Evolutionary conservation across 2,888 invertebrate species (phyloP).

Genomic region (Heliconius sara): DNA sequence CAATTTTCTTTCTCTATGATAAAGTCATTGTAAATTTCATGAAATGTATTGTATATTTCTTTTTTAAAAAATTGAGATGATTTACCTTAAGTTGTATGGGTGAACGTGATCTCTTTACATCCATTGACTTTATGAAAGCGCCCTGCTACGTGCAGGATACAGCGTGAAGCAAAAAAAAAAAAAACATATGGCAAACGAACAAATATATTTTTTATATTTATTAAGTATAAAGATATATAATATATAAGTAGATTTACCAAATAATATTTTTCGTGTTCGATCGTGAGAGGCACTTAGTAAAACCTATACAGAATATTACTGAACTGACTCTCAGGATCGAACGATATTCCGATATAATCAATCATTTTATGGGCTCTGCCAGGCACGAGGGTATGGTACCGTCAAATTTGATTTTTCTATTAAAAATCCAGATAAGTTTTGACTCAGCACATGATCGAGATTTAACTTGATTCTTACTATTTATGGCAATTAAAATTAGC

Average conservation of each 20-base stretch:
- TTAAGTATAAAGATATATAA: not conserved
- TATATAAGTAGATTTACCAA: not conserved
- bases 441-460: not conserved
- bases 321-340: not conserved
- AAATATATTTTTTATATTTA: not conserved
- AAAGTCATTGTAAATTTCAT: too few species aligned
- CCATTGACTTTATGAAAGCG: too few species aligned
- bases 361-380: slow-evolving; percentile 1
- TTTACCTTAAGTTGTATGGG: too few species aligned
- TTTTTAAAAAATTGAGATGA: too few species aligned
- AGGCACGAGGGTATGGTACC: slow-evolving; percentile 16
- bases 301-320: too few species aligned
- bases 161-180: not conserved
- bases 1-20: too few species aligned
- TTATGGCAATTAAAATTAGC: not conserved
- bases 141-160: not conserved
- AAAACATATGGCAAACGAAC: not conserved
- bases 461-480: not conserved
- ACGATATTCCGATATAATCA: slow-evolving; percentile 11
- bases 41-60: too few species aligned
- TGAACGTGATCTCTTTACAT: too few species aligned
- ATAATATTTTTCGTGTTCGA: not conserved
- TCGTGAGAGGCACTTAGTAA: too few species aligned
- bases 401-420: slow-evolving; percentile 8
- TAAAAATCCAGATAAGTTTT: slow-evolving; percentile 9